Conservation (phyloP, 2,888 invertebrate species). For the Pimpla rufipes region DNA sequence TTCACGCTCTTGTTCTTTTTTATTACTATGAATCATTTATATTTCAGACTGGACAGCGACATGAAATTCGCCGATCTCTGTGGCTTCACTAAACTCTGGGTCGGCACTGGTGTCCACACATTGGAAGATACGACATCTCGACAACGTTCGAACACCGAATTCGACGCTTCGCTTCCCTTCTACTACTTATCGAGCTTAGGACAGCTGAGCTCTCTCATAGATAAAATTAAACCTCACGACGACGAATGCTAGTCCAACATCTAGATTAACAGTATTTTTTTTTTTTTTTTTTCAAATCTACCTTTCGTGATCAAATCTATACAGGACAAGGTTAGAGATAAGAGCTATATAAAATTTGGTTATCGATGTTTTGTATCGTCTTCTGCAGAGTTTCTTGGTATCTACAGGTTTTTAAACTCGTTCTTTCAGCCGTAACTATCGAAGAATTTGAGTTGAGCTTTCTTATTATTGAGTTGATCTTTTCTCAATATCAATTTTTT, state of each 20-base stretch:
- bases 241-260: not conserved
- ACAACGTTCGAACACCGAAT: not conserved
- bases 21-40: not conserved
- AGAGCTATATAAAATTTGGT: not conserved
- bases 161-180: slow-evolving; percentile 69
- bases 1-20: not conserved
- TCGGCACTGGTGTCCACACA: slow-evolving; percentile 74
- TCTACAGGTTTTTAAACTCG: not conserved
- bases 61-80: slow-evolving; percentile 79
- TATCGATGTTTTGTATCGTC: not conserved
- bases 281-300: not conserved
- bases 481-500: too few species aligned
- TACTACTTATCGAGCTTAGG: slow-evolving; percentile 75
- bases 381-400: not conserved
- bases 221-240: not conserved
- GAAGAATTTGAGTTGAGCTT: too few species aligned
- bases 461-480: too few species aligned
- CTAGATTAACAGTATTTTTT: not conserved
- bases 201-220: slow-evolving; percentile 54
- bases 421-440: too few species aligned
- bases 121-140: slow-evolving; percentile 55
- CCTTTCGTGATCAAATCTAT: not conserved
- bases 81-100: slow-evolving; percentile 78
- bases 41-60: slow-evolving; percentile 77
- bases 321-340: not conserved